These are phyloP conservation scores for Pilophorus perplexus DNA, from an alignment of 2,888 invertebrate genomes.

Conservation along the genomic window DNA sequence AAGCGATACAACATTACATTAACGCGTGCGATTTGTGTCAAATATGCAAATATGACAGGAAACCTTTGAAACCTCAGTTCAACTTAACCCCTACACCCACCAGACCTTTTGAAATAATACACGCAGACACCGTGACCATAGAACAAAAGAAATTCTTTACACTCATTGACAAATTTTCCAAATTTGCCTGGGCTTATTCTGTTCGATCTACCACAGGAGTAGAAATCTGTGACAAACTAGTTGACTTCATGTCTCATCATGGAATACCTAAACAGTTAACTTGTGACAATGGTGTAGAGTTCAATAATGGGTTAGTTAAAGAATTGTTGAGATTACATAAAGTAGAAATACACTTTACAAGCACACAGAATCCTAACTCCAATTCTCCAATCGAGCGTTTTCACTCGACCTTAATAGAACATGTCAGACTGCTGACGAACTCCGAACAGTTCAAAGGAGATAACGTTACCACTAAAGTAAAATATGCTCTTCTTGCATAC, in stretches of 20 bases:
- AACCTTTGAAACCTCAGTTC: slow-evolving; percentile 24
- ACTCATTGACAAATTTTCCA: slow-evolving; percentile 31
- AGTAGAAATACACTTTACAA: slow-evolving; percentile 28
- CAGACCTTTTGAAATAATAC: slow-evolving; percentile 27
- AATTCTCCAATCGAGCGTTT: slow-evolving; percentile 32
- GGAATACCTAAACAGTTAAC: slow-evolving; percentile 24
- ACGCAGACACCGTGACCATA: slow-evolving; percentile 12
- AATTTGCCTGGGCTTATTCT: slow-evolving; percentile 20
- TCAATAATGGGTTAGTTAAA: slow-evolving; percentile 19
- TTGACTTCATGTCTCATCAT: slow-evolving; percentile 30
- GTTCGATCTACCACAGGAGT: neutral
- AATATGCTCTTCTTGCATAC: slow-evolving; percentile 4
- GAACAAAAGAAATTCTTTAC: slow-evolving; percentile 35
- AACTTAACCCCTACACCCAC: slow-evolving; percentile 22
- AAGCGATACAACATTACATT: slow-evolving; percentile 3
- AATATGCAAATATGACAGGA: slow-evolving; percentile 22
- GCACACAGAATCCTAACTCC: slow-evolving; percentile 30
- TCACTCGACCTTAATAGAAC: slow-evolving; percentile 33
- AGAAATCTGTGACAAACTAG: slow-evolving; percentile 17
- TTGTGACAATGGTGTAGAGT: slow-evolving; percentile 34
- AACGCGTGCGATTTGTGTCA: slow-evolving; percentile 28
- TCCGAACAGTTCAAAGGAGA: slow-evolving; percentile 9
- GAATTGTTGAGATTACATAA: slow-evolving; percentile 31
- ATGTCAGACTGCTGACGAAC: slow-evolving; percentile 18
- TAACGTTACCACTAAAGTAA: neutral